phyloP scores from a whole-genome alignment of 2,797 vertebrate species.

The Diplodus puntazzo region DNA sequence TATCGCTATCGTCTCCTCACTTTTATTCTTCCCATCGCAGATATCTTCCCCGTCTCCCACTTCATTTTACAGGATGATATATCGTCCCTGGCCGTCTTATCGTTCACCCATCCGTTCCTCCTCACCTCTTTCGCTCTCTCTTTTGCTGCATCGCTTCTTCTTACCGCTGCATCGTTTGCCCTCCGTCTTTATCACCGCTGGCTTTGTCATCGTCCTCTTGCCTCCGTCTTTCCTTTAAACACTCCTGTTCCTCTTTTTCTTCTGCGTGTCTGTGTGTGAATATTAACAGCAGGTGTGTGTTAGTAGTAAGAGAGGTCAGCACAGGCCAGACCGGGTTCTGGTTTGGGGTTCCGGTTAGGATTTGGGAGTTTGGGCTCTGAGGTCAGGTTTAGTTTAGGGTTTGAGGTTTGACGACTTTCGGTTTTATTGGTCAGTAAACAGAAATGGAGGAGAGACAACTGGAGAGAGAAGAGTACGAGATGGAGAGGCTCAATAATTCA shows the following conservation, averaged over 20 bases:
- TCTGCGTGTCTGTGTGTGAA: not conserved
- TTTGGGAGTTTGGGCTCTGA: too few species aligned
- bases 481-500: not conserved
- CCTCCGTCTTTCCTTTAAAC: constrained; percentile 17
- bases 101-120: constrained; percentile 38
- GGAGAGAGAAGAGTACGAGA: too few species aligned
- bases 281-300: not conserved
- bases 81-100: constrained; percentile 54
- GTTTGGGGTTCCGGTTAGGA: too few species aligned
- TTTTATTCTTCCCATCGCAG: constrained; percentile 50
- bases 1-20: constrained; percentile 31
- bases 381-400: too few species aligned
- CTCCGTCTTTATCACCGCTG: constrained; percentile 44
- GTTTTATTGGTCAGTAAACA: constrained; percentile 40
- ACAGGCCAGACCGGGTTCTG: not conserved
- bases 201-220: constrained; percentile 1
- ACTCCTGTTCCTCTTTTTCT: constrained; percentile 10
- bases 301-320: constrained; percentile 14
- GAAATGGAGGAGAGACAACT: constrained; percentile 3
- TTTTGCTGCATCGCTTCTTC: constrained; percentile 24
- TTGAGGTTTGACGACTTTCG: not conserved
- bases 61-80: constrained; percentile 58
- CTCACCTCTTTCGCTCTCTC: constrained; percentile 52
- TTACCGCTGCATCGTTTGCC: constrained; percentile 39
- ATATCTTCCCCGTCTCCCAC: constrained; percentile 43